Evolutionary conservation across 2,113 vertebrate genomes (phyloP).

Genomic region (Pleuronectes platessa): DNA sequence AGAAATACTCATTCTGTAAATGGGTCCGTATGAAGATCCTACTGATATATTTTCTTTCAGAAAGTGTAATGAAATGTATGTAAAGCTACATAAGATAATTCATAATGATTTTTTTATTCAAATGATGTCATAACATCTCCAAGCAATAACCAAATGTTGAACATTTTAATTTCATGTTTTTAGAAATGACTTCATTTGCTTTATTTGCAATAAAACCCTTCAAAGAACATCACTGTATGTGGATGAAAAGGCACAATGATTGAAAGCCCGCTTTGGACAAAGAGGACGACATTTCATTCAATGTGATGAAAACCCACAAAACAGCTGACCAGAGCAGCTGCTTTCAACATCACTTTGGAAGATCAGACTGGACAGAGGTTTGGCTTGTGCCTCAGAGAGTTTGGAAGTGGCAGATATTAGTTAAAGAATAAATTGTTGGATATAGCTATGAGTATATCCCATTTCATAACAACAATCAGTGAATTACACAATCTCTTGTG

Average conservation of each 20-base stretch:
- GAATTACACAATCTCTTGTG: no score
- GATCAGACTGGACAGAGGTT: slow-evolving; percentile 3
- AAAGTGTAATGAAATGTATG: neutral
- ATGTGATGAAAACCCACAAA: neutral
- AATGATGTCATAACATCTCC: no score
- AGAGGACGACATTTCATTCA: no score
- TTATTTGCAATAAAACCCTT: no score
- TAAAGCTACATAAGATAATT: neutral
- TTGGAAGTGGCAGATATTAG: slow-evolving; percentile 1
- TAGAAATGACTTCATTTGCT: neutral
- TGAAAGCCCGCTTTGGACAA: no score
- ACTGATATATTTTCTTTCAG: neutral
- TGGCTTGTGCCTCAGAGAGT: slow-evolving; percentile 7
- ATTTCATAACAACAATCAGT: slow-evolving; percentile 10
- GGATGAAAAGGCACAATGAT: no score
- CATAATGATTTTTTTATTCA: neutral
- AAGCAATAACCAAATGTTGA: neutral
- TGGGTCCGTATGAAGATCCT: neutral
- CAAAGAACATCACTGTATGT: no score
- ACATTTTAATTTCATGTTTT: neutral
- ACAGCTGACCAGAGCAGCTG: neutral
- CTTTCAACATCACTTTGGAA: neutral
- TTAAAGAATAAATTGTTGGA: slow-evolving; percentile 6
- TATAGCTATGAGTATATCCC: slow-evolving; percentile 1
- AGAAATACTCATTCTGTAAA: neutral